Base-by-base conservation (phyloP, 2,888 invertebrate genomes). In the Mythimna ferrago region DNA sequence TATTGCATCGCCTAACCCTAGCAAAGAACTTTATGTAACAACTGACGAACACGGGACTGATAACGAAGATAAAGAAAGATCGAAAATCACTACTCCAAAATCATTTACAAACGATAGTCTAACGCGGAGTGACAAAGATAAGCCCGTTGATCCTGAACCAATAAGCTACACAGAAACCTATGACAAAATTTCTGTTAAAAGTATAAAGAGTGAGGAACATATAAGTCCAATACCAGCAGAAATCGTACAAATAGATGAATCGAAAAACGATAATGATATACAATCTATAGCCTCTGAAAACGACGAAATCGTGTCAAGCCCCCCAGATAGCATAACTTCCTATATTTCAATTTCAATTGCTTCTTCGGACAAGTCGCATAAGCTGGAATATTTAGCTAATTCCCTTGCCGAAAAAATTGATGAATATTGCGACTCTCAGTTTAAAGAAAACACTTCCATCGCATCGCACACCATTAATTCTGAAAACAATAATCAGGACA, bases 341-440 rank as follows among this genome's bases (percentile, higher is more conserved):
- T 96, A 96, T 75, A 94, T 96, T 86, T 96, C 96, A 7, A 95
- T 96, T 82, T 96, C 96, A 38, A 95, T 96, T 38, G 95, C 95
- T 68, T 96, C 96, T n/a, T 96, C 96, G 48, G 96, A 96, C 60
- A 96, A 94, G 83, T 95, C 96, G 5, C 94, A 96, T 79, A 96
- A 96, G 87, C 89, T 96, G 86, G 96, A 96, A 90, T 94, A 96
- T 80, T 92, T 96, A 76, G 96, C 96, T 41, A 96, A 96, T 86
- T 96, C 96, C 6, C 88, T 96, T 68, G 96, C 96, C 70, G 96
- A 96, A 87, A 96, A 96, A 90, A 96, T 96, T 80, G 96, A 96
- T 80, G 96, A 96, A 88, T 96, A 96, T 87, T 96, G 96, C 84
- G 96, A 96, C 84, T 93, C 94, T 48, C 95, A 96, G 87, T 94